phyloP scores from a whole-genome alignment of 2,888 invertebrate species.

The Tetragnatha montana region DNA sequence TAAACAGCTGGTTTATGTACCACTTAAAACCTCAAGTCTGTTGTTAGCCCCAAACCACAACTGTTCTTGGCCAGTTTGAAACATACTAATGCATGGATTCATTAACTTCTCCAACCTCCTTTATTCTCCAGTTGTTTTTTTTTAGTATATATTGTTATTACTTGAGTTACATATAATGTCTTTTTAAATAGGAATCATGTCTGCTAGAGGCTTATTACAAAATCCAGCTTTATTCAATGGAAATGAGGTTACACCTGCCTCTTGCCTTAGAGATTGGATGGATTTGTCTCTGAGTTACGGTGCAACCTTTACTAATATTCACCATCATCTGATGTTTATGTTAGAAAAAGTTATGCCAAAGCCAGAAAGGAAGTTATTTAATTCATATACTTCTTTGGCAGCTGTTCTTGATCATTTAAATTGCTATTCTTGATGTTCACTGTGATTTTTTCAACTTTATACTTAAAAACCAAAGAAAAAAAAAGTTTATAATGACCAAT shows the following conservation, averaged over 20 bases:
- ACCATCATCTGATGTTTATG: conserved; percentile 98
- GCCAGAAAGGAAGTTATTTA: conserved; percentile 85
- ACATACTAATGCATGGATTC: not conserved
- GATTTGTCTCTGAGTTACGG: conserved; percentile 80
- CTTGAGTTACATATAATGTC: conserved; percentile 7
- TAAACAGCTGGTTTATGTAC: no score
- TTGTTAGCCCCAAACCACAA: no score
- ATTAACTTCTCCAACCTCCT: not conserved
- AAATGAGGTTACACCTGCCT: conserved; percentile 77
- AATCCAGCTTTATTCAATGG: conserved; percentile 95
- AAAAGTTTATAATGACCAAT: no score
- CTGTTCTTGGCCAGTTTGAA: not conserved
- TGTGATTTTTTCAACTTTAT: no score
- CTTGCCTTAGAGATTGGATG: conserved; percentile 78
- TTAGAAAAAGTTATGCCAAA: conserved; percentile 87
- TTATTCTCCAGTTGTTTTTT: not conserved
- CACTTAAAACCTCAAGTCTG: no score
- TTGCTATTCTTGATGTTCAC: conserved; percentile 73
- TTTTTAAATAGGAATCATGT: conserved; percentile 85
- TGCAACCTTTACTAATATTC: conserved; percentile 89
- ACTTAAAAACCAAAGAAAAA: no score
- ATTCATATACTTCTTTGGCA: conserved; percentile 83
- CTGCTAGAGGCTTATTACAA: conserved; percentile 89
- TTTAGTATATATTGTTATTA: no score
- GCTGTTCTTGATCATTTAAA: conserved; percentile 84